A percentile compares a stretch with the other conserved stretches of the same genome.
phyloP scores from a whole-genome alignment of 2,113 vertebrate species.

The Puma concolor region DNA sequence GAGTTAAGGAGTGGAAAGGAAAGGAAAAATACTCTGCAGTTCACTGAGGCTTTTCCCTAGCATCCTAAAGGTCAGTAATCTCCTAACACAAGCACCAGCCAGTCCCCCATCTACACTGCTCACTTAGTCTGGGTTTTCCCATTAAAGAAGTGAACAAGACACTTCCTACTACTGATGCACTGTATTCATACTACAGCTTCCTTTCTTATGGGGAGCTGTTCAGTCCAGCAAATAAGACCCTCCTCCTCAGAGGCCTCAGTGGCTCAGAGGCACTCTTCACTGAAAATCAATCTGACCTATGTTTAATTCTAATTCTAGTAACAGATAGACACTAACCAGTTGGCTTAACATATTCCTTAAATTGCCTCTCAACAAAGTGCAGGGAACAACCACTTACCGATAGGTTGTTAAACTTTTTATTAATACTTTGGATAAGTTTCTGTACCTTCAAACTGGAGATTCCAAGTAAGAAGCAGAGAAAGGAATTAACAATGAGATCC shows the following conservation, averaged over 20 bases:
- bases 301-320: neutral
- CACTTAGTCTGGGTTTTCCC: neutral
- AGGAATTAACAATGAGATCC: neutral
- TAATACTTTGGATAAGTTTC: neutral
- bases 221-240: neutral
- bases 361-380: slow-evolving; percentile 2
- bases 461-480: neutral
- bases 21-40: neutral
- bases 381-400: neutral
- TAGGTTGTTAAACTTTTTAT: slow-evolving; percentile 4
- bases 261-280: neutral
- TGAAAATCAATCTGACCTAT: neutral
- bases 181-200: neutral
- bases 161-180: neutral
- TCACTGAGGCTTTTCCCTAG: neutral
- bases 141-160: neutral
- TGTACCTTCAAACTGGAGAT: neutral
- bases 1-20: neutral
- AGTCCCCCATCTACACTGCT: neutral
- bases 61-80: neutral
- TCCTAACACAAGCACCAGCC: neutral
- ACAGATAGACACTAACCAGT: neutral
- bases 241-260: neutral
- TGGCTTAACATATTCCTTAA: slow-evolving; percentile 8
- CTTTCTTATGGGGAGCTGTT: neutral